Conservation (phyloP, 2,113 vertebrate genomes). For the Cepphus grylle region DNA sequence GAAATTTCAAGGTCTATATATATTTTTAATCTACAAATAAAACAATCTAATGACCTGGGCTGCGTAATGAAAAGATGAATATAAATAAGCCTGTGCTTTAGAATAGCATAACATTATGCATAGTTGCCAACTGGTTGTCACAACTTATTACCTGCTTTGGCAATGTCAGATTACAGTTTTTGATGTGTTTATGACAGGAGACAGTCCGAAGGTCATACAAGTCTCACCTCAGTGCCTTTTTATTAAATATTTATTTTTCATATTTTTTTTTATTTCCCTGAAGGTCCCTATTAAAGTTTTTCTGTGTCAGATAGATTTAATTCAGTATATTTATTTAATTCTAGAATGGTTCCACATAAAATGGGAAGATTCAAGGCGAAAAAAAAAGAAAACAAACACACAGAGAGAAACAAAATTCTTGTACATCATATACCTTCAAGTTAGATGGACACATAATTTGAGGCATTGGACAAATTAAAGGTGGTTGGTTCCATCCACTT, state of each 20-base stretch:
- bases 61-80: not conserved
- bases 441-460: not conserved
- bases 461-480: not conserved
- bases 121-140: not conserved
- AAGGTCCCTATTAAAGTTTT: not conserved
- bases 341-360: not conserved
- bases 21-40: not conserved
- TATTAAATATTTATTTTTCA: not conserved
- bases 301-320: not conserved
- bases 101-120: not conserved
- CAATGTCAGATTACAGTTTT: not conserved
- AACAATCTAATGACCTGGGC: not conserved
- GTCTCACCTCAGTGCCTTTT: not conserved
- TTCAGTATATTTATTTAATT: not conserved
- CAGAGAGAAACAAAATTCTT: not conserved
- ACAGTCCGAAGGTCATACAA: not conserved
- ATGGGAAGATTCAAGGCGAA: not conserved
- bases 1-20: not conserved
- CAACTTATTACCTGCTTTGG: not conserved
- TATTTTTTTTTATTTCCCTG: not conserved
- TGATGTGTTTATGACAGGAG: not conserved
- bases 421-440: not conserved
- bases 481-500: not conserved
- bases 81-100: not conserved
- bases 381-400: not conserved